Evolutionary conservation across 2,888 invertebrate genomes (phyloP), one percentile per base, ranked within the genome.

Genomic region (Scelioninae gen. 1): DNA sequence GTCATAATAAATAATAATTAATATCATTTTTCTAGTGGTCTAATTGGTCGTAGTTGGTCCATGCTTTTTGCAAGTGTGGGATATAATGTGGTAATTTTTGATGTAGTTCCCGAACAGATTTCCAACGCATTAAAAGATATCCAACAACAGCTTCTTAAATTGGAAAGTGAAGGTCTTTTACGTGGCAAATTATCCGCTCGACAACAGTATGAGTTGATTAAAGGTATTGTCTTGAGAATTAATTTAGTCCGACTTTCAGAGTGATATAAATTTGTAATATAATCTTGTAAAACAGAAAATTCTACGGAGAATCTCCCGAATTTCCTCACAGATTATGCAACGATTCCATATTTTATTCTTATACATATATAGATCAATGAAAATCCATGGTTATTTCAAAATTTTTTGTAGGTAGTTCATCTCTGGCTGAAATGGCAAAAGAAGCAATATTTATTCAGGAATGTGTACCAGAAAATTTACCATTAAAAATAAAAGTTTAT

Each of bases 11-110:
- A 45, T 45, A 31, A 56, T 56, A 38, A 31, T 56, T 10, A 11
- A 49, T 60, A 11, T 69, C 5, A 51, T 49, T 49, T 68, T 94
- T 93, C 58, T 92, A 99, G 98, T 92, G 99, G 99, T 2, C 93
- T 99, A 66, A 98, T 99, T 88, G 99, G 99, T 2, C 95, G 97
- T 72, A 98, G 98, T 88, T 99, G 98, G 98, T 96, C 98, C 0
- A 98, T 99, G 98, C 94, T 99, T 40, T 99, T 98, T 92, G 98
- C 98, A 0, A 95, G 97, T 8, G 97, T 96, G 5, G 98, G 98
- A 9, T 98, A 98, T 92, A 94, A 96, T 90, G 98, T 99, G 32
- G 94, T 94, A 11, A 93, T 99, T 60, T 99, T 95, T 91, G 99
- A 99, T 89, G 95, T 97, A 65, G 93, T 96, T 43, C 94, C 95